A percentile compares a stretch with the other conserved stretches of the same genome.
These are phyloP conservation scores for Cosmopolites sordidus DNA, from an alignment of 2,888 invertebrate species.

Conservation along the genomic window DNA sequence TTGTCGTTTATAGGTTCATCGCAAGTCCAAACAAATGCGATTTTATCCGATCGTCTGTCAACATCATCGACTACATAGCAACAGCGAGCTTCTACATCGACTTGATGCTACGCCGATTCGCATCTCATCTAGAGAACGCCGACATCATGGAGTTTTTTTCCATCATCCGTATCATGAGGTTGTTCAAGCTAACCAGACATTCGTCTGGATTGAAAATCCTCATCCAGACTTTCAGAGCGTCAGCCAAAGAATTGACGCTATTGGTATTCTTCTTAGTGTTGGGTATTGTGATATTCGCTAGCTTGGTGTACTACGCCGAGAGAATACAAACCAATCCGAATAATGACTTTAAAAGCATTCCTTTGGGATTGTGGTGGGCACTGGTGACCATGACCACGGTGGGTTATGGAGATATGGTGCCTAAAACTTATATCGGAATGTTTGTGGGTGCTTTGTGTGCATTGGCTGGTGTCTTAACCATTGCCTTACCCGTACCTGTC, in stretches of 20 bases:
- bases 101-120: constrained; percentile 82
- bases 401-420: constrained; percentile 98
- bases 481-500: constrained; percentile 97
- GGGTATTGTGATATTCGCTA: constrained; percentile 97
- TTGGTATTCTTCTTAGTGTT: constrained; percentile 68
- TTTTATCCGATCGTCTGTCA: constrained; percentile 91
- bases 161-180: constrained; percentile 95
- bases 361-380: constrained; percentile 94
- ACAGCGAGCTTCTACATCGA: constrained; percentile 98
- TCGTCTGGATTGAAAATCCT: constrained; percentile 97
- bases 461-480: constrained; percentile 95
- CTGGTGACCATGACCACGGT: constrained; percentile 98
- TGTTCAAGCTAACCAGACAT: constrained; percentile 95
- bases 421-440: constrained; percentile 98
- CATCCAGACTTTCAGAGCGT: constrained; percentile 96
- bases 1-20: constrained; percentile 68
- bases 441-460: constrained; percentile 98
- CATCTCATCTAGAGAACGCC: constrained; percentile 87
- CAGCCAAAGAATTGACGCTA: constrained; percentile 92
- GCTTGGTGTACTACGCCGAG: constrained; percentile 97
- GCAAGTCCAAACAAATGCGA: constrained; percentile 91
- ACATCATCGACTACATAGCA: constrained; percentile 98
- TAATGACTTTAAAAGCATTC: constrained; percentile 98
- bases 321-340: constrained; percentile 85
- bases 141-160: constrained; percentile 97